Percentiles rank a stretch among this genome's conserved stretches.
phyloP scores from a whole-genome alignment of 2,888 invertebrate genomes.

The Trimorus sp. region DNA sequence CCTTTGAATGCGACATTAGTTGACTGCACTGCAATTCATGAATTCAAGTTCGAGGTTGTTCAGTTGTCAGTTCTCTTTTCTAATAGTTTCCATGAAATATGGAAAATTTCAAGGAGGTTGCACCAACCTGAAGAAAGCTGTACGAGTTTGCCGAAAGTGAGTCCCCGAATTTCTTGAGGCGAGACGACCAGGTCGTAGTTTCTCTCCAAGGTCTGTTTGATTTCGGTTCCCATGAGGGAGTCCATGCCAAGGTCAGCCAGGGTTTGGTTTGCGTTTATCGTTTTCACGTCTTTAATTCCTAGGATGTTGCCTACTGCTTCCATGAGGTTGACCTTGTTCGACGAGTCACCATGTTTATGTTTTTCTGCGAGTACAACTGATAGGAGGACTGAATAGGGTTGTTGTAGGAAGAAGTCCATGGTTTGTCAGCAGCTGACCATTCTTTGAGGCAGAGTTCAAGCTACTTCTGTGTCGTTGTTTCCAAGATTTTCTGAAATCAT shows the following conservation, averaged over 20 bases:
- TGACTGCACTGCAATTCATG: too few species aligned
- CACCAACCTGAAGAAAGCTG: constrained; percentile 82
- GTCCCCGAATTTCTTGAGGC: constrained; percentile 93
- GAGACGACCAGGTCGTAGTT: constrained; percentile 95
- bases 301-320: constrained; percentile 94
- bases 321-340: constrained; percentile 86
- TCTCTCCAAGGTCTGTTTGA: constrained; percentile 96
- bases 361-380: constrained; percentile 95
- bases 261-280: constrained; percentile 88
- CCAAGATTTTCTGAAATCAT: constrained; percentile 92
- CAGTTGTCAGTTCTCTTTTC: too few species aligned
- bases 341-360: constrained; percentile 84
- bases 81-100: constrained; percentile 23
- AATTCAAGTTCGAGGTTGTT: too few species aligned
- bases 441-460: constrained; percentile 97
- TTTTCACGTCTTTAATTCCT: constrained; percentile 92
- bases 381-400: constrained; percentile 91
- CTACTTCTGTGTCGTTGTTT: constrained; percentile 93
- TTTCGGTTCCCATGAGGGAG: constrained; percentile 99
- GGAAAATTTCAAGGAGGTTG: too few species aligned
- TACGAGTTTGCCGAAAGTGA: constrained; percentile 90
- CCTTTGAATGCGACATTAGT: too few species aligned
- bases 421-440: constrained; percentile 95
- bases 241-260: constrained; percentile 99
- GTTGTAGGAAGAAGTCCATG: constrained; percentile 94